Evolutionary conservation across 2,888 invertebrate genomes (phyloP).

Genomic region (Bhutanitis thaidina): DNA sequence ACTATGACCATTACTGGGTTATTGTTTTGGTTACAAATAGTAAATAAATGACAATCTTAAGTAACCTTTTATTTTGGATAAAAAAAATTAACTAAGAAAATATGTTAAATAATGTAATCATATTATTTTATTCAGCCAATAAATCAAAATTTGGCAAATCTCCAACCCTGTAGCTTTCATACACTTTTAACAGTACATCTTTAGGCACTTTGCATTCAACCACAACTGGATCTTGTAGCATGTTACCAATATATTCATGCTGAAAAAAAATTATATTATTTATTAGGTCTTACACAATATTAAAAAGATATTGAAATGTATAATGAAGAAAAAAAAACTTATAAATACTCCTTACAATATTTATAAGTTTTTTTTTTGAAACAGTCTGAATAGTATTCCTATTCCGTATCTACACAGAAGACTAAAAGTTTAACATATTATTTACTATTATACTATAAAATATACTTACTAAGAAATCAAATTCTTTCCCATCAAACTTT

Average conservation of each 20-base stretch:
- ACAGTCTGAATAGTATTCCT: not conserved
- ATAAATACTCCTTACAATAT: too few species aligned
- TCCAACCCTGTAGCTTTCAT: slow-evolving; percentile 44
- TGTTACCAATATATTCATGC: slow-evolving; percentile 81
- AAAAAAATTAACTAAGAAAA: not conserved
- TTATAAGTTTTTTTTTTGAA: too few species aligned
- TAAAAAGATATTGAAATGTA: too few species aligned
- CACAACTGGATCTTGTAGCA: slow-evolving; percentile 83
- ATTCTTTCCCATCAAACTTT: slow-evolving; percentile 75
- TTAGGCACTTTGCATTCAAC: slow-evolving; percentile 78
- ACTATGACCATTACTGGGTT: not conserved
- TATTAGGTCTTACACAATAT: too few species aligned
- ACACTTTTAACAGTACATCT: slow-evolving; percentile 77
- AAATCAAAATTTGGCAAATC: slow-evolving; percentile 44
- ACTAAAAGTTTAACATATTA: too few species aligned
- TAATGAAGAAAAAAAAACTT: too few species aligned
- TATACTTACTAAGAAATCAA: slow-evolving; percentile 57
- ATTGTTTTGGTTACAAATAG: not conserved
- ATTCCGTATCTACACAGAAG: too few species aligned
- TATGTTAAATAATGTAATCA: not conserved
- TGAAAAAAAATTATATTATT: slow-evolving; percentile 52
- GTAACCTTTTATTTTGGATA: not conserved
- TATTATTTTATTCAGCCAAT: slow-evolving; percentile 30
- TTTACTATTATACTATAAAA: too few species aligned
- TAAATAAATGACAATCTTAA: not conserved